Conservation (phyloP, 2,888 invertebrate species). For the Lochmaea capreae region DNA sequence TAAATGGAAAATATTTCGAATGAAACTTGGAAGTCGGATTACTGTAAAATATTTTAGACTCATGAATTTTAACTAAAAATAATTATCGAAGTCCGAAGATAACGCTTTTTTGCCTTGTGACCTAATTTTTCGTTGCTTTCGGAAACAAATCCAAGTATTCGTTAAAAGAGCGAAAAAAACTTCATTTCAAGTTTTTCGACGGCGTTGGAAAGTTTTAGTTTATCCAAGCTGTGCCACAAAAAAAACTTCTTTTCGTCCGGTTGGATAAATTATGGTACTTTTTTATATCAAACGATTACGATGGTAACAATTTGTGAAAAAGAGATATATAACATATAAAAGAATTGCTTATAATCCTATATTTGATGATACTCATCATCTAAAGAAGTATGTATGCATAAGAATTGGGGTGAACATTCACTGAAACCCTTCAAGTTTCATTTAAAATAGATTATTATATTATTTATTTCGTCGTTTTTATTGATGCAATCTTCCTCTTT, state of each 20-base stretch:
- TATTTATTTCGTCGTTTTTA: too few relatives aligned
- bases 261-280: slow-evolving; percentile 14
- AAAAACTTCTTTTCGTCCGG: slow-evolving; percentile 13
- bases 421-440: too few relatives aligned
- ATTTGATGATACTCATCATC: too few relatives aligned
- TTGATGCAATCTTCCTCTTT: too few relatives aligned
- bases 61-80: slow-evolving; percentile 14
- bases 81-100: slow-evolving; percentile 11
- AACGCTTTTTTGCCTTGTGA: slow-evolving; percentile 14
- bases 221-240: slow-evolving; percentile 12
- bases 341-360: too few relatives aligned
- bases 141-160: slow-evolving; percentile 24
- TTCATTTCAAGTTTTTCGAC: slow-evolving; percentile 17
- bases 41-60: slow-evolving; percentile 1
- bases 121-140: slow-evolving; percentile 24
- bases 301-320: background rate
- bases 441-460: too few relatives aligned
- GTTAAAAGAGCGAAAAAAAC: slow-evolving; percentile 11
- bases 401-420: too few relatives aligned
- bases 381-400: too few relatives aligned
- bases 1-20: background rate
- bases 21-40: slow-evolving; percentile 2
- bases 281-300: background rate
- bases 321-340: too few relatives aligned
- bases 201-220: slow-evolving; percentile 7